Evolutionary conservation across 2,797 vertebrate genomes (phyloP), one percentile per base, ranked within the genome.

Genomic region (Mus caroli): DNA sequence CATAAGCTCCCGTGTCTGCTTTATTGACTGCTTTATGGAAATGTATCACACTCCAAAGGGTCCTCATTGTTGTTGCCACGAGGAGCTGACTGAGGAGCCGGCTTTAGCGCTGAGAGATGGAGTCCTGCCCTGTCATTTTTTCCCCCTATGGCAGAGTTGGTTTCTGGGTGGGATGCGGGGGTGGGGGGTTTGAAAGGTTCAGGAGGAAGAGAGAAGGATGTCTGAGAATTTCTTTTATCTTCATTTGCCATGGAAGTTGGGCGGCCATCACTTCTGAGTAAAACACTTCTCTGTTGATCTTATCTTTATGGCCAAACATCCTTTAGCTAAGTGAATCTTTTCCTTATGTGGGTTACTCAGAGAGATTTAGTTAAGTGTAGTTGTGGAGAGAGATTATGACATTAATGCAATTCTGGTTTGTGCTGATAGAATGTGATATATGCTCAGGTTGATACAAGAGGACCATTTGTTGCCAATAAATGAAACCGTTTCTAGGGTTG

Each of bases 1-100:
- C 92, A 90, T 94, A 94, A 85, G 96, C 95, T 90, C 97, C 93
- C 2, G 20, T 71, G 94, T 97, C 95, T 97, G 96, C 96, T 96
- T 96, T 97, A 96, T 95, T 95, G 96, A 94, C 97, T 95, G 84
- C 94, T 94, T 95, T 85, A 93, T 90, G 95, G 97, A 86, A 93
- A 95, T 91, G 79, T 43, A 92, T 87, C 92, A 84, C 93, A 94
- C 75, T 94, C 91, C 54, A 73, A 93, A 95, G 77, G 88, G 93
- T 82, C 92, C 92, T 85, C 76, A 50, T 92, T 92, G 94, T 67
- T 87, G 96, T 77, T 56, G 82, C 87, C 34, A 22, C 79, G 71
- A 13, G 15, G 5, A 71, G 64, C 88, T 88, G 56, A 88, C 83
- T 84, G 50, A 92, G 54, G 93, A 96, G 91, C 92, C 91, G 17